Conservation (phyloP, 2,797 vertebrate genomes). For the Denticeps clupeoides region DNA sequence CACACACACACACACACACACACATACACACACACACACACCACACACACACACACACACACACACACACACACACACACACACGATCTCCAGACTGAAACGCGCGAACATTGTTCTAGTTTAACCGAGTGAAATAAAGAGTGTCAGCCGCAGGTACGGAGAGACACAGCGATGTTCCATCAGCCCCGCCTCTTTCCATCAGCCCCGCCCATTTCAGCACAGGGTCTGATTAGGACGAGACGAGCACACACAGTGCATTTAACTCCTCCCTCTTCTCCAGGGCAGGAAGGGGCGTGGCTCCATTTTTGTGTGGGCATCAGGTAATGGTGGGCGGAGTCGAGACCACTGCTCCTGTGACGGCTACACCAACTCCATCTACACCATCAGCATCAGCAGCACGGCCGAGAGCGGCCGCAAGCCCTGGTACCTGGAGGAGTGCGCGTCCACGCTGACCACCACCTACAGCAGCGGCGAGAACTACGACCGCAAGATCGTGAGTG, state of each 20-base stretch:
- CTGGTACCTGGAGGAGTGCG: conserved; percentile 95
- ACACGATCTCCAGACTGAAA: no score
- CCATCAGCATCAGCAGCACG: conserved; percentile 97
- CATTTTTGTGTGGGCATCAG: conserved; percentile 95
- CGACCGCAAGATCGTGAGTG: conserved; percentile 89
- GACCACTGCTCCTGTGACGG: conserved; percentile 97
- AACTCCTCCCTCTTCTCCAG: no score
- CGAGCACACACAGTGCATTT: no score
- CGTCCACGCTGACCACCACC: conserved; percentile 90
- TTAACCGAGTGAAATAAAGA: no score
- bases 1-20: no score
- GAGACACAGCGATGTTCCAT: no score
- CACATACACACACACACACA: conserved; percentile 3
- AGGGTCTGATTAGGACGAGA: no score
- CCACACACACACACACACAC: not conserved
- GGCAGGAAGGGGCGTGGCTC: conserved; percentile 88
- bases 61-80: not conserved
- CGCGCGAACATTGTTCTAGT: no score
- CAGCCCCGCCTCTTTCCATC: no score
- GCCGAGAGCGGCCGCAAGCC: conserved; percentile 95
- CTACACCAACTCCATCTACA: conserved; percentile 98
- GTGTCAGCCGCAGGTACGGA: no score
- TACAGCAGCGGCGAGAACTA: conserved; percentile 98
- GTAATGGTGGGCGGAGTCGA: conserved; percentile 90
- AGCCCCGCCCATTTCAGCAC: no score